These are phyloP conservation scores for Aplochiton taeniatus DNA, from an alignment of 2,797 vertebrate species.

Conservation along the genomic window DNA sequence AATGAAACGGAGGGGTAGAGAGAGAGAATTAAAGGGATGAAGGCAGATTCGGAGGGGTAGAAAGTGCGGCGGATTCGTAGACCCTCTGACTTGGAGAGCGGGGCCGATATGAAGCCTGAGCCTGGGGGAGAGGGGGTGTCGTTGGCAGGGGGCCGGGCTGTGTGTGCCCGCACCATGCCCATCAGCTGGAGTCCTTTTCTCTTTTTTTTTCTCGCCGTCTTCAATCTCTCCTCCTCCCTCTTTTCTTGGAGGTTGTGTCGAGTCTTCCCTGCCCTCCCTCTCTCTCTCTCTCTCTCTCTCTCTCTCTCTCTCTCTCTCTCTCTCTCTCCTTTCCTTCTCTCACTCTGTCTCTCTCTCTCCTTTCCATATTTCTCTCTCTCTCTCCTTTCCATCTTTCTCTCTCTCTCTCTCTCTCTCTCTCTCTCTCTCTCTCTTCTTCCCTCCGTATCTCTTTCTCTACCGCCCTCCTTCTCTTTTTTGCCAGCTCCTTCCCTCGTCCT, in stretches of 20 bases:
- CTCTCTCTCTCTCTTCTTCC: neutral
- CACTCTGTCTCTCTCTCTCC: neutral
- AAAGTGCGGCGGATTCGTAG: too few species aligned
- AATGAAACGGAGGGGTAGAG: too few species aligned
- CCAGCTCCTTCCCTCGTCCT: too few species aligned
- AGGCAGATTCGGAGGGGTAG: too few species aligned
- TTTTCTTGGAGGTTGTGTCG: neutral
- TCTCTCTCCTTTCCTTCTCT: neutral
- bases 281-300: neutral
- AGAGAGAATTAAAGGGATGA: too few species aligned
- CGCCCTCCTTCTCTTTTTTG: neutral
- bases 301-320: neutral
- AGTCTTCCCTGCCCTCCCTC: neutral
- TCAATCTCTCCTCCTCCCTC: neutral
- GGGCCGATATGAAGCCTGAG: too few species aligned
- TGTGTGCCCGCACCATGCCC: too few species aligned
- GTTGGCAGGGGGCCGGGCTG: neutral
- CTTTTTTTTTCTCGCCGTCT: neutral
- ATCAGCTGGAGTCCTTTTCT: neutral
- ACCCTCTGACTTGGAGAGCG: too few species aligned
- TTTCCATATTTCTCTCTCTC: too few species aligned
- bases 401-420: neutral
- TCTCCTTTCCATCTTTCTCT: neutral
- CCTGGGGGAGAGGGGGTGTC: neutral
- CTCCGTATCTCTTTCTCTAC: neutral